Conservation (phyloP, 1,140 invertebrate genomes). For the Hylaeus volcanicus region DNA sequence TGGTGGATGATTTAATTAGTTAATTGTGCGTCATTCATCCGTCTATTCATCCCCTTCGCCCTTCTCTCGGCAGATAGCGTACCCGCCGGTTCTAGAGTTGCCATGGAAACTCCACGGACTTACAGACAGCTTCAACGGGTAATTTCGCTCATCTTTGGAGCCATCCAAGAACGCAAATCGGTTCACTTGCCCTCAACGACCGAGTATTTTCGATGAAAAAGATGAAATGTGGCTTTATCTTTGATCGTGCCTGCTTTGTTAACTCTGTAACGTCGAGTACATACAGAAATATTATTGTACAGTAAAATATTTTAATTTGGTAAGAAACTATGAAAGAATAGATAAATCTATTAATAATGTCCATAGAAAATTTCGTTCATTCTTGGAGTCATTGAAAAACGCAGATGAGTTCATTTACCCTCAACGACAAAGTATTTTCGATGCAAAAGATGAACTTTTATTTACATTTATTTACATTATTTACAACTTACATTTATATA, state of each 20-base stretch:
- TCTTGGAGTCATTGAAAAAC: no score
- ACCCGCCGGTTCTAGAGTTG: slow-evolving; percentile 68
- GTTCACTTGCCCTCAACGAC: neutral
- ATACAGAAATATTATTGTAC: neutral
- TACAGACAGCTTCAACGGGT: slow-evolving; percentile 52
- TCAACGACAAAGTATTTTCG: no score
- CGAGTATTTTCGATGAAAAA: neutral
- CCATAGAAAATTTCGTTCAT: no score
- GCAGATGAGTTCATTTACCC: no score
- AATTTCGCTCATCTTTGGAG: slow-evolving; percentile 55
- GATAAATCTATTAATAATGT: no score
- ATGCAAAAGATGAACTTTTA: no score
- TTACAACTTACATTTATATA: no score
- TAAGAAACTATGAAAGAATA: no score
- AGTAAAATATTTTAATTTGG: no score
- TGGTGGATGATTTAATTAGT: slow-evolving; percentile 80
- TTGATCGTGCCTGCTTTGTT: neutral
- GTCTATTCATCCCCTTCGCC: slow-evolving; percentile 78
- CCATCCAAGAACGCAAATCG: slow-evolving; percentile 47
- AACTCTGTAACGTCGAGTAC: neutral
- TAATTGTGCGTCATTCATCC: slow-evolving; percentile 81
- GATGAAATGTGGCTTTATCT: neutral
- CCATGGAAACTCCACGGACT: slow-evolving; percentile 75
- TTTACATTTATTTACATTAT: no score
- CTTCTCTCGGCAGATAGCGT: slow-evolving; percentile 55